Conservation (phyloP, 37 sponge, comb jelly and placozoan species). For the Halichondria panicea region DNA sequence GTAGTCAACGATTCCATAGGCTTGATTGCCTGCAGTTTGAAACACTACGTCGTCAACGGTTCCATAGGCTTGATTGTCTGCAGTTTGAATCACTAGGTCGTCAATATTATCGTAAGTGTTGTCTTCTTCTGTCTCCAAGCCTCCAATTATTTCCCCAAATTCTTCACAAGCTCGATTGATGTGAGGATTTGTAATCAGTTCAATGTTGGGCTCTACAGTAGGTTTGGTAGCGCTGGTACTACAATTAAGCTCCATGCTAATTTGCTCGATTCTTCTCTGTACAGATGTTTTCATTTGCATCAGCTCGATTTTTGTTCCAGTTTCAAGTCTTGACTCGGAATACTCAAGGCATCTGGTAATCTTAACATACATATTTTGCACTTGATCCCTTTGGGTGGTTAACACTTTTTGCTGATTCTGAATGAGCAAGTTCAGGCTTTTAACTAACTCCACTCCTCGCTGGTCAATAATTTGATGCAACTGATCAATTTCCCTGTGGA, state of each 20-base stretch:
- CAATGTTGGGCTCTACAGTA: constrained; percentile 2
- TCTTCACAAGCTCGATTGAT: too few relatives aligned
- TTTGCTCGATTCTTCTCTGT: constrained; percentile 6
- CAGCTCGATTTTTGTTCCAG: constrained; percentile 39
- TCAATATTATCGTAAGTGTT: not conserved
- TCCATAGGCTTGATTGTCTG: not conserved
- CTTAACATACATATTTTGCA: constrained; percentile 14
- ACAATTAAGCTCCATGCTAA: constrained; percentile 1
- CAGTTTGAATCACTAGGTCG: too few relatives aligned
- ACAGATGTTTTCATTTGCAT: constrained; percentile 13
- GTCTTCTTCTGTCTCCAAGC: too few relatives aligned
- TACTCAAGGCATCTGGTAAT: constrained; percentile 25
- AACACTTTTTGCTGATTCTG: constrained; percentile 12
- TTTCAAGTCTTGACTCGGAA: constrained; percentile 12
- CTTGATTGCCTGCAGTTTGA: not conserved
- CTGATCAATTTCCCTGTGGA: not conserved
- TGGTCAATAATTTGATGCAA: constrained; percentile 26
- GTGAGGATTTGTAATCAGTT: not conserved
- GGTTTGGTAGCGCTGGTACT: not conserved
- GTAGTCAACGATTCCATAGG: not conserved
- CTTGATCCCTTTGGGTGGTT: constrained; percentile 28
- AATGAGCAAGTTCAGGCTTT: constrained; percentile 5
- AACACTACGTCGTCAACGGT: not conserved
- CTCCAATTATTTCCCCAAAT: too few relatives aligned
- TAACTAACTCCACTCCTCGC: constrained; percentile 8